Percentiles rank a stretch among this genome's conserved stretches.
Conservation (phyloP, 2,797 vertebrate genomes). For the Malacoctenus gilli region DNA sequence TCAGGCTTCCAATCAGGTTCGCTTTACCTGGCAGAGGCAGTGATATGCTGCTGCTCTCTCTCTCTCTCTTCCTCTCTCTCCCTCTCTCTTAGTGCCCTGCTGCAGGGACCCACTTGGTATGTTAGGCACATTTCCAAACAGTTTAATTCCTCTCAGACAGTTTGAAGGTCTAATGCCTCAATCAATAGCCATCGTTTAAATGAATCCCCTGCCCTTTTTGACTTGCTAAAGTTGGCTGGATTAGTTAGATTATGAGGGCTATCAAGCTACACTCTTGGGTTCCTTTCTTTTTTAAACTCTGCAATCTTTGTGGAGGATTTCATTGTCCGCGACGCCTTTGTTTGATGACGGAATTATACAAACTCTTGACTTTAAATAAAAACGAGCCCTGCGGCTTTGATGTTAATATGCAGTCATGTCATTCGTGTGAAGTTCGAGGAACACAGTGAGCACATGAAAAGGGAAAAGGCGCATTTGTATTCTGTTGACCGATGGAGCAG, state of each 20-base stretch:
- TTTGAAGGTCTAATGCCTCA: constrained; percentile 66
- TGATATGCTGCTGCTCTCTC: not conserved
- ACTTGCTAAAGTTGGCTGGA: constrained; percentile 55
- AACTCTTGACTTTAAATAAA: constrained; percentile 1
- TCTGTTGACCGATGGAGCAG: too few species aligned
- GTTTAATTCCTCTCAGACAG: constrained; percentile 62
- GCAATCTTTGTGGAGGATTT: constrained; percentile 3
- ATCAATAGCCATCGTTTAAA: constrained; percentile 69
- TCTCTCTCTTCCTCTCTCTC: not conserved
- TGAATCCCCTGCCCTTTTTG: constrained; percentile 59
- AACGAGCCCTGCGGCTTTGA: not conserved
- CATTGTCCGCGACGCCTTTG: constrained; percentile 11
- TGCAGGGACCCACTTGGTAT: constrained; percentile 35
- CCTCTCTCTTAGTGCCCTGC: constrained; percentile 7
- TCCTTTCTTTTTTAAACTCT: not conserved
- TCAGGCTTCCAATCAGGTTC: constrained; percentile 35
- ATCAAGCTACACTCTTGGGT: constrained; percentile 16
- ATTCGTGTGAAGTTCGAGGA: not conserved
- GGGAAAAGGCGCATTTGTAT: too few species aligned
- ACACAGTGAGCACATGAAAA: too few species aligned
- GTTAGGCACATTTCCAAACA: constrained; percentile 56
- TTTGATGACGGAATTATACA: constrained; percentile 19
- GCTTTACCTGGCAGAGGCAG: constrained; percentile 33
- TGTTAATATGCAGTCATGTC: not conserved
- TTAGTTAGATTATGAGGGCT: constrained; percentile 58